Evolutionary conservation across 2,888 invertebrate genomes (phyloP).

Genomic region (Apodemia mormo): DNA sequence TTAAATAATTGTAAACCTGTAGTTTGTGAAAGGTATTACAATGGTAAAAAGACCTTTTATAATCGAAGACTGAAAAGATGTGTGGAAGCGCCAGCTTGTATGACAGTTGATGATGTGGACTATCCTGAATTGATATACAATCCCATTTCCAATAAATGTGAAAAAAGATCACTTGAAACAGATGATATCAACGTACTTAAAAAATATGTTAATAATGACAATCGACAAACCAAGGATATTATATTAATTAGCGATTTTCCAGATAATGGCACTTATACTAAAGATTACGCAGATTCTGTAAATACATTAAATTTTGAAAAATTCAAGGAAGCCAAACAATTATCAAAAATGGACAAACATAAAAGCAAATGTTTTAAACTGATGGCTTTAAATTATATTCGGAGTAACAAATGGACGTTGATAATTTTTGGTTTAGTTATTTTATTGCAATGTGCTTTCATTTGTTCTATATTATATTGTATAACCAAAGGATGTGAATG

Average conservation of each 20-base stretch:
- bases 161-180: constrained; percentile 43
- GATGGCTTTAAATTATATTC: constrained; percentile 33
- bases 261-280: constrained; percentile 14
- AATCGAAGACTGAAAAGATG: constrained; percentile 51
- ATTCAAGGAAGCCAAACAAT: not conserved
- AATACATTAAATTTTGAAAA: not conserved
- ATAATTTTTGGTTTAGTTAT: constrained; percentile 47
- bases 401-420: constrained; percentile 47
- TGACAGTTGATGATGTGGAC: constrained; percentile 40
- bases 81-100: constrained; percentile 46
- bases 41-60: constrained; percentile 54
- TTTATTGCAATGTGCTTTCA: constrained; percentile 54
- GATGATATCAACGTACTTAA: constrained; percentile 56
- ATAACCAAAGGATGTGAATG: constrained; percentile 46
- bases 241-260: constrained; percentile 45
- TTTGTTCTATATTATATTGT: constrained; percentile 56
- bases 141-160: constrained; percentile 53
- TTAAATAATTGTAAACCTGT: constrained; percentile 62
- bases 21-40: constrained; percentile 62
- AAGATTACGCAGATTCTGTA: constrained; percentile 20
- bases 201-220: constrained; percentile 37
- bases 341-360: constrained; percentile 1
- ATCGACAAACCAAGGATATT: constrained; percentile 50
- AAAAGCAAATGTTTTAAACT: constrained; percentile 24
- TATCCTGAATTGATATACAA: constrained; percentile 49